Evolutionary conservation across 1,140 invertebrate genomes (phyloP), one percentile per base, ranked within the genome.

Genomic region (Zaprionus capensis): DNA sequence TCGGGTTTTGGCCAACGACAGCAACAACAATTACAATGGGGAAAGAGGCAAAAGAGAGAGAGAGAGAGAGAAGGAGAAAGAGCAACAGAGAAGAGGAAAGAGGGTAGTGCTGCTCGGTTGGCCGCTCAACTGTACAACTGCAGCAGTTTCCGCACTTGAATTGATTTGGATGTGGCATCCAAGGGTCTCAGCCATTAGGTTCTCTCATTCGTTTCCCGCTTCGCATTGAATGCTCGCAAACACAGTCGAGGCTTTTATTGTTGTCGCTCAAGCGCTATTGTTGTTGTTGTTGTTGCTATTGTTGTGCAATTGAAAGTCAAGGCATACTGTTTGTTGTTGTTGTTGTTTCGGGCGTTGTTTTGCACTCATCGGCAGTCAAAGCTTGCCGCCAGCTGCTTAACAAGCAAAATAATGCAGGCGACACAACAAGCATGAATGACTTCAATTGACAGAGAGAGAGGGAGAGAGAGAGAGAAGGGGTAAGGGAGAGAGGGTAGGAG

Each of bases 251-350:
- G 76, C 82, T 79, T 85, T 85, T 87, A 85, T 86, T 86, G 82
- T 49, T 76, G 55, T 26, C 44, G 22, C 17, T 73, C 53, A 49
- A 58, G 34, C 26, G n/a, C 31, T 71, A 24, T 41, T 31, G 58
- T 17, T 71, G 31, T 49, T 56, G 69, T 65, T 71, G 17, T 46
- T 64, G 76, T 56, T 72, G 55, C 64, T 76, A 71, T 75, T 65
- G 62, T 78, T 85, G 82, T 85, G 82, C 83, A 83, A 83, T 87
- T 88, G 83, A 88, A 88, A 87, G 81, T 87, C 81, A 88, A 84
- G 84, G 78, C 81, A 88, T 83, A 81, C 71, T 78, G 11, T 71
- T 80, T 71, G 71, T 68, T 76, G 69, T 70, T 59, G 53, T 36
- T 66, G 76, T 67, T 49, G 58, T 69, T 67, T 71, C 69, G 65